These are phyloP conservation scores for Myotis lucifugus DNA, from an alignment of 2,113 vertebrate species.

Conservation along the genomic window DNA sequence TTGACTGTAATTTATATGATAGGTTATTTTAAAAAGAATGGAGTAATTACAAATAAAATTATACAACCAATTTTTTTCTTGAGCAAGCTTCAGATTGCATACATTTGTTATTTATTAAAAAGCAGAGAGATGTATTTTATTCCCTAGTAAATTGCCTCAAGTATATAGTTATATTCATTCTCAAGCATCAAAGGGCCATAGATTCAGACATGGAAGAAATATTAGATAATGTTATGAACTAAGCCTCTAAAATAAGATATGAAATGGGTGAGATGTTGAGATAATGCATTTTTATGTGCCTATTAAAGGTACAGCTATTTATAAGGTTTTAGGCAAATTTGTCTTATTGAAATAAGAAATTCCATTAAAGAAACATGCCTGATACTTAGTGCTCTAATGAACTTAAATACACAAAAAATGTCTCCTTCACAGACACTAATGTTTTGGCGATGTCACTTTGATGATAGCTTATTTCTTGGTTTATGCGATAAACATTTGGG, in stretches of 20 bases:
- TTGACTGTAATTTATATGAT: conserved; percentile 37
- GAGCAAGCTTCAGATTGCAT: conserved; percentile 9
- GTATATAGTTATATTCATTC: neutral
- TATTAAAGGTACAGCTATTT: neutral
- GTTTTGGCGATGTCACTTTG: neutral
- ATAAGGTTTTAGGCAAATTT: neutral
- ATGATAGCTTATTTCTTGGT: neutral
- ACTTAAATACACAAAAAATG: neutral
- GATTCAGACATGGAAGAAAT: neutral
- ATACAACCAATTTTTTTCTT: neutral
- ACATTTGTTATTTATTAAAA: neutral
- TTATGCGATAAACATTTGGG: neutral
- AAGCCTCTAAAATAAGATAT: conserved; percentile 12
- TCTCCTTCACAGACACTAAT: conserved; percentile 1
- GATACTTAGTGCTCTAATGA: neutral
- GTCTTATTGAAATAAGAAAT: conserved; percentile 38
- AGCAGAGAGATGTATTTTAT: neutral
- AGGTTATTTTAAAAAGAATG: conserved; percentile 34
- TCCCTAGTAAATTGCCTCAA: neutral
- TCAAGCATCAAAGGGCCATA: neutral
- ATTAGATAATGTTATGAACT: neutral
- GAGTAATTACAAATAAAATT: conserved; percentile 49
- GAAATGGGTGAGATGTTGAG: neutral
- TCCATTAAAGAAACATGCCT: neutral
- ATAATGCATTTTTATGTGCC: neutral